Evolutionary conservation across 2,888 invertebrate species (phyloP), one percentile per base, ranked within the genome.

Genomic region (Callinectes sapidus): DNA sequence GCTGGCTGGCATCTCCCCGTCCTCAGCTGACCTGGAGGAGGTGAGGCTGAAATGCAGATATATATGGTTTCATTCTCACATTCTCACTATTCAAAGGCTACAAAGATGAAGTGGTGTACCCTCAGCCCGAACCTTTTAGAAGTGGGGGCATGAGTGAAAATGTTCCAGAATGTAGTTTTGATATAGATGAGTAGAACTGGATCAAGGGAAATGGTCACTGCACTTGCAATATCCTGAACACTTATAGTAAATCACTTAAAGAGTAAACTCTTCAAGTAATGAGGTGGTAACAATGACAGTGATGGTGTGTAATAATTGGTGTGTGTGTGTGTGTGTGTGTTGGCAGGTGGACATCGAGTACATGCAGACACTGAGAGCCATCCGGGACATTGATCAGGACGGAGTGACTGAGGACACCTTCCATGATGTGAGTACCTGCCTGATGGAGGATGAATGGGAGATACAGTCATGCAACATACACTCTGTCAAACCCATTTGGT

Each of bases 11-110:
- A 97, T 97, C 95, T 96, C 96, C 0, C 96, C 97, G 1, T 96
- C 96, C 1, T 96, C 96, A n/a, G 96, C 97, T 94, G 97, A 97
- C 95, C 95, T 97, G 94, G 97, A 97, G 95, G 97, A 97, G 95
- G 96, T 71, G 71, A 71, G 71, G 28, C 71, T 28, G n/a, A n/a
- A 10, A 10, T 0, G 5, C n/a, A 18, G 2, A 23, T 23, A 55
- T 10, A 39, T 39, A 39, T 39, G 39, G 39, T 39, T 39, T 5
- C 39, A 39, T 39, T 2, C 96, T 16, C 97, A 85, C 87, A n/a
- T 2, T 1, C 35, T 39, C 10, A 23, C 8, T 16, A 28, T 18
- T 28, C 18, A 18, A 23, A 54, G 48, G 54, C 35, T 16, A 13
- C 54, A 71, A 55, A 23, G n/a, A 23, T 39, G 39, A 39, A 39